Evolutionary conservation across 2,113 vertebrate genomes (phyloP), one percentile per base, ranked within the genome.

Genomic region (Cichladusa arquata): DNA sequence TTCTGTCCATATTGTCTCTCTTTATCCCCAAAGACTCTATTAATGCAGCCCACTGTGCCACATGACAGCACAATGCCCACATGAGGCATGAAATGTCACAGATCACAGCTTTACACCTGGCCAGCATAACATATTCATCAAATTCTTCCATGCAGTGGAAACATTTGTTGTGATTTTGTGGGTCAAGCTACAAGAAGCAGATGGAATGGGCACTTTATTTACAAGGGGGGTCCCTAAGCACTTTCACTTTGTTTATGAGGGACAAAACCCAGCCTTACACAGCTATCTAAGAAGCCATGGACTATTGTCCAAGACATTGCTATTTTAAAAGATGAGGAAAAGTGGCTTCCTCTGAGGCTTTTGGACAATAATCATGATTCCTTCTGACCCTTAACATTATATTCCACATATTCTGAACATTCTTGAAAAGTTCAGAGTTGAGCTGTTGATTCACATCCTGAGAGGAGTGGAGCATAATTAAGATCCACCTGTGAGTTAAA

Each of bases 81-180:
- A 91, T 2, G 82, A 96, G 94, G 92, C 95, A 96, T 8, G 81
- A 93, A 95, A 96, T 92, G 87, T 81, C 94, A 90, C 90, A 96
- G 95, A 97, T 83, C 95, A 90, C 93, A 94, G 95, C 82, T 93
- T 83, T 78, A 95, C 92, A 96, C 95, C 94, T 96, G 94, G 93
- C 90, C 92, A 92, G 38, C 79, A 53, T 48, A 78, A 96, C 26
- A 74, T 7, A 94, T 74, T 78, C 92, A 93, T 88, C 94, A 86
- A 74, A 86, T 88, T 81, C 88, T 74, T 86, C 3, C 85, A 74
- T 64, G 93, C 93, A 88, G 42, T 16, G 38, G 71, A 83, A 91
- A 71, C 7, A 4, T 88, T 96, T 92, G 90, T 58, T 77, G 71
- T 77, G 93, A 58, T 93, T 96, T 95, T 95, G 95, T 88, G 93